Conservation (phyloP, 1,140 invertebrate genomes). For the Cydia splendana region DNA sequence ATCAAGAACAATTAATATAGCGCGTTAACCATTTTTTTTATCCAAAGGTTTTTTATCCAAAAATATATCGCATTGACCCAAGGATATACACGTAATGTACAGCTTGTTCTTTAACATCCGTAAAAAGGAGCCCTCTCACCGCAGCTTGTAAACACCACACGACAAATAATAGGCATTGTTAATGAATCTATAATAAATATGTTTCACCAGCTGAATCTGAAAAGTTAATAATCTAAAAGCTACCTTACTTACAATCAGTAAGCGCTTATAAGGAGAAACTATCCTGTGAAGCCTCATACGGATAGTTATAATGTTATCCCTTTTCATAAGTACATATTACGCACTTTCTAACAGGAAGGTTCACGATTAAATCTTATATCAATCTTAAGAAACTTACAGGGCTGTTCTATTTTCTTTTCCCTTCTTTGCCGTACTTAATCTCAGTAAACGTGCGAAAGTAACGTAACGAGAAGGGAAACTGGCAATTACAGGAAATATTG, state of each 20-base stretch:
- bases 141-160: too few species aligned
- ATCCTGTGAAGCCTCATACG: not conserved
- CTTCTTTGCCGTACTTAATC: not conserved
- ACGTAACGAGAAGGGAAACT: conserved; percentile 41
- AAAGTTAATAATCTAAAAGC: too few species aligned
- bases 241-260: too few species aligned
- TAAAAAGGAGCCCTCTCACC: not conserved
- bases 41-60: too few species aligned
- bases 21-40: too few species aligned
- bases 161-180: too few species aligned
- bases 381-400: not conserved
- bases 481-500: conserved; percentile 47
- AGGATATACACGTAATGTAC: not conserved
- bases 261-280: too few species aligned
- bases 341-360: not conserved
- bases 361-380: not conserved
- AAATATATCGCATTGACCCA: not conserved
- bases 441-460: conserved; percentile 40
- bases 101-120: not conserved
- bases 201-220: too few species aligned
- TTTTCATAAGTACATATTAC: too few species aligned
- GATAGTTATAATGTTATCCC: not conserved
- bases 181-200: too few species aligned
- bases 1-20: too few species aligned
- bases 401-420: not conserved